Percentiles rank a stretch among this genome's conserved stretches.
These are phyloP conservation scores for Lepus townsendii DNA, from an alignment of 2,797 vertebrate species.

Conservation along the genomic window DNA sequence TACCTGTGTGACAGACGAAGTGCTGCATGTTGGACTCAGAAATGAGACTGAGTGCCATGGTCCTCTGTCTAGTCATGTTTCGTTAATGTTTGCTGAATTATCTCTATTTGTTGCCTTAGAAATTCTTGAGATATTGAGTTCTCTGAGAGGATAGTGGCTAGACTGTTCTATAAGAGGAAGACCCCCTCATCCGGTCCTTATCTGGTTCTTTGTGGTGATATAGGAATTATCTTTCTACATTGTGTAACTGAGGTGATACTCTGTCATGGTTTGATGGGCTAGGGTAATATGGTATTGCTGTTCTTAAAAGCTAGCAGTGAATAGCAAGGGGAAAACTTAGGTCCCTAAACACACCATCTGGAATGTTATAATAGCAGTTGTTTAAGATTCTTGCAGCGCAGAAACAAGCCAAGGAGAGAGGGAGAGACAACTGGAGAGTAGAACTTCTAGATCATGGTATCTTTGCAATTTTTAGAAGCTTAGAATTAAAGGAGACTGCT, in stretches of 20 bases:
- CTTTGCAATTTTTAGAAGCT: slow-evolving; percentile 22
- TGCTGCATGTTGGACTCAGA: background rate
- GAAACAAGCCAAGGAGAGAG: slow-evolving; percentile 1
- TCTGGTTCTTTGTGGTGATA: slow-evolving; percentile 38
- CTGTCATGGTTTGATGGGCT: background rate
- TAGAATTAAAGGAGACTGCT: background rate
- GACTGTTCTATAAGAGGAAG: slow-evolving; percentile 12
- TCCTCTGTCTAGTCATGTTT: background rate
- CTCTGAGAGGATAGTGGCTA: background rate
- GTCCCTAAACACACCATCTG: background rate
- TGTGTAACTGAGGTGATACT: background rate
- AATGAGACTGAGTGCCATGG: background rate
- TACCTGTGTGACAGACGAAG: background rate
- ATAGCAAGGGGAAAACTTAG: background rate
- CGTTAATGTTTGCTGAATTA: background rate
- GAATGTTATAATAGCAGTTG: background rate
- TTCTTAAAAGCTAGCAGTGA: slow-evolving; percentile 11
- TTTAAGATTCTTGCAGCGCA: slow-evolving; percentile 7
- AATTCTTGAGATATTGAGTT: slow-evolving; percentile 47
- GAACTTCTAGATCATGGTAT: background rate
- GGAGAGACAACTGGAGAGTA: background rate
- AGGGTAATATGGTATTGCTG: background rate
- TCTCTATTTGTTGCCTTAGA: slow-evolving; percentile 26
- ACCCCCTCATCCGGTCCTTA: background rate
- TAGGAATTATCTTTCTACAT: background rate